phyloP scores from a whole-genome alignment of 2,888 invertebrate genomes.

The Ectemnius continuus region DNA sequence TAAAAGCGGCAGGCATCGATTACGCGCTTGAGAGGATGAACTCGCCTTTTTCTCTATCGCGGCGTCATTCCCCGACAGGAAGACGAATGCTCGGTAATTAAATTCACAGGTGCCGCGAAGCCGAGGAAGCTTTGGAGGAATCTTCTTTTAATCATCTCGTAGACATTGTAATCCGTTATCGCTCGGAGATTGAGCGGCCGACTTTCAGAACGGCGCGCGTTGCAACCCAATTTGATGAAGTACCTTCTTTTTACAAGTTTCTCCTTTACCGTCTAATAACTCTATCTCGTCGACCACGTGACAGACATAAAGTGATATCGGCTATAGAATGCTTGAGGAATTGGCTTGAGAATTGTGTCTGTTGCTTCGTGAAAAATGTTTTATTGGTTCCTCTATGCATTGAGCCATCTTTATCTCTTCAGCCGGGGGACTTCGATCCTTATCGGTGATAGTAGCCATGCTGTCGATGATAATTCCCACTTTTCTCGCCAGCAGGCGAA shows the following conservation, averaged over 20 bases:
- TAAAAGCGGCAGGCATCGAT: background rate
- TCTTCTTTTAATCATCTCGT: slow-evolving; percentile 14
- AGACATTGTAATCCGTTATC: slow-evolving; percentile 31
- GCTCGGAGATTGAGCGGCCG: slow-evolving; percentile 1
- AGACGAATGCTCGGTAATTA: slow-evolving; percentile 47
- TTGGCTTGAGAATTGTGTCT: too few relatives aligned
- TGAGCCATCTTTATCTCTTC: too few relatives aligned
- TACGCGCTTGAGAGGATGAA: slow-evolving; percentile 8
- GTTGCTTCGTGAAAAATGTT: too few relatives aligned
- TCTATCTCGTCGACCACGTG: too few relatives aligned
- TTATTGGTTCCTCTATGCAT: too few relatives aligned
- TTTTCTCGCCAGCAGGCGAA: too few relatives aligned
- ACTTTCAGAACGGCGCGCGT: background rate
- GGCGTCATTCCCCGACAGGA: slow-evolving; percentile 1
- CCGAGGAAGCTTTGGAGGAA: slow-evolving; percentile 15
- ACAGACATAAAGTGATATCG: too few relatives aligned
- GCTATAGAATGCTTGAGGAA: too few relatives aligned
- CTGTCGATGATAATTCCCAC: too few relatives aligned
- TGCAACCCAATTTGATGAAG: background rate
- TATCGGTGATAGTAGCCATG: slow-evolving; percentile 3
- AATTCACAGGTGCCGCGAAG: slow-evolving; percentile 34
- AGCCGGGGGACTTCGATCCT: background rate
- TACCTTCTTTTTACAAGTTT: too few relatives aligned
- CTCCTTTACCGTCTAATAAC: too few relatives aligned
- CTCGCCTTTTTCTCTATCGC: slow-evolving; percentile 10